Evolutionary conservation across 2,888 invertebrate genomes (phyloP).

Genomic region (Pelosia muscerda): DNA sequence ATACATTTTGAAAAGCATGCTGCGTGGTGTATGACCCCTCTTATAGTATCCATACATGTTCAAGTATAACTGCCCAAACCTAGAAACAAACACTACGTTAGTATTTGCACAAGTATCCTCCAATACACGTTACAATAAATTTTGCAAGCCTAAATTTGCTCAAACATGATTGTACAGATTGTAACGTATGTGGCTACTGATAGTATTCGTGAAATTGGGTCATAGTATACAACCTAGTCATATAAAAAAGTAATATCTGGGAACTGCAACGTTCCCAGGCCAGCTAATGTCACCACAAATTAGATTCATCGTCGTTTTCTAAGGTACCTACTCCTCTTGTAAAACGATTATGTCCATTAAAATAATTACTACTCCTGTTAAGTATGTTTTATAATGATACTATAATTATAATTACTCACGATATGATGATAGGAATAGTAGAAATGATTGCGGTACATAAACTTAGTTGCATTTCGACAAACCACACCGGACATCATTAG

Average conservation of each 20-base stretch:
- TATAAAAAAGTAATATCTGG: not conserved
- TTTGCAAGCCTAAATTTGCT: too few species aligned
- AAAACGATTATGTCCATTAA: conserved; percentile 42
- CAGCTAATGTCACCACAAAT: conserved; percentile 28
- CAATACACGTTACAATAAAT: too few species aligned
- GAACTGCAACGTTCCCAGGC: not conserved
- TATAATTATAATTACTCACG: conserved; percentile 45
- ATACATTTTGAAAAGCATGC: too few species aligned
- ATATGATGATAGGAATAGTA: conserved; percentile 11
- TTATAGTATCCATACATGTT: too few species aligned
- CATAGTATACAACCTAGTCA: not conserved
- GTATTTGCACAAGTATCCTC: too few species aligned
- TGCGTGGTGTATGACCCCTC: too few species aligned
- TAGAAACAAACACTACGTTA: too few species aligned
- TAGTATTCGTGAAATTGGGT: too few species aligned
- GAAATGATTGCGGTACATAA: conserved; percentile 4
- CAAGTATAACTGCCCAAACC: too few species aligned
- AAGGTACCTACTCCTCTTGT: conserved; percentile 20
- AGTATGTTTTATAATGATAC: conserved; percentile 41
- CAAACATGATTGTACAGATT: too few species aligned
- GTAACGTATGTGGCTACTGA: too few species aligned
- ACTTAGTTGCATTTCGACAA: not conserved
- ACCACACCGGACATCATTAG: not conserved
- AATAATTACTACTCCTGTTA: conserved; percentile 33
- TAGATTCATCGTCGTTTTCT: conserved; percentile 17